phyloP scores from a whole-genome alignment of 2,113 vertebrate species.

The Scalopus aquaticus region DNA sequence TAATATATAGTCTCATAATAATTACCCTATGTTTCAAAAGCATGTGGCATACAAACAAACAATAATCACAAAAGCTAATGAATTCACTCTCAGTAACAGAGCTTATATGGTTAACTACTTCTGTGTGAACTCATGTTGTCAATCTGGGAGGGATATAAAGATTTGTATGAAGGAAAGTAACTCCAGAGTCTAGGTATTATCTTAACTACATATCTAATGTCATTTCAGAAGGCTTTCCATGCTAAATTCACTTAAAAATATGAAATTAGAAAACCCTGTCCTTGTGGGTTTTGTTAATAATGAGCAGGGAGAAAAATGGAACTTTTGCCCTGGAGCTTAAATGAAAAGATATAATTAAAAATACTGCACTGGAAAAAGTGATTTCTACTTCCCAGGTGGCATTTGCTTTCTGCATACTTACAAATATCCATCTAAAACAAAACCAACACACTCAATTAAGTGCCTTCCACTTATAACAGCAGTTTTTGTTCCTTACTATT shows the following conservation, averaged over 20 bases:
- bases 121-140: neutral
- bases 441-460: slow-evolving; percentile 59
- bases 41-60: neutral
- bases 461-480: slow-evolving; percentile 13
- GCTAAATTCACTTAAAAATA: slow-evolving; percentile 70
- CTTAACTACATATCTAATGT: slow-evolving; percentile 55
- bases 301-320: slow-evolving; percentile 70
- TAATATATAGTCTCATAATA: neutral
- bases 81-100: neutral
- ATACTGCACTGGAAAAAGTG: slow-evolving; percentile 57
- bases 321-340: slow-evolving; percentile 74
- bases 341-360: slow-evolving; percentile 79
- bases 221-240: slow-evolving; percentile 58
- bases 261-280: slow-evolving; percentile 69
- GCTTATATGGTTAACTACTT: neutral
- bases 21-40: neutral
- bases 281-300: slow-evolving; percentile 73
- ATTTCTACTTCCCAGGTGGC: slow-evolving; percentile 59
- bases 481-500: slow-evolving; percentile 28
- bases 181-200: slow-evolving; percentile 11
- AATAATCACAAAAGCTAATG: neutral
- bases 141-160: neutral
- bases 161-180: slow-evolving; percentile 31
- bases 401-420: slow-evolving; percentile 58
- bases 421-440: slow-evolving; percentile 56